These are phyloP conservation scores for Microcebus tavaratra DNA, from an alignment of 2,113 vertebrate species.

Conservation along the genomic window DNA sequence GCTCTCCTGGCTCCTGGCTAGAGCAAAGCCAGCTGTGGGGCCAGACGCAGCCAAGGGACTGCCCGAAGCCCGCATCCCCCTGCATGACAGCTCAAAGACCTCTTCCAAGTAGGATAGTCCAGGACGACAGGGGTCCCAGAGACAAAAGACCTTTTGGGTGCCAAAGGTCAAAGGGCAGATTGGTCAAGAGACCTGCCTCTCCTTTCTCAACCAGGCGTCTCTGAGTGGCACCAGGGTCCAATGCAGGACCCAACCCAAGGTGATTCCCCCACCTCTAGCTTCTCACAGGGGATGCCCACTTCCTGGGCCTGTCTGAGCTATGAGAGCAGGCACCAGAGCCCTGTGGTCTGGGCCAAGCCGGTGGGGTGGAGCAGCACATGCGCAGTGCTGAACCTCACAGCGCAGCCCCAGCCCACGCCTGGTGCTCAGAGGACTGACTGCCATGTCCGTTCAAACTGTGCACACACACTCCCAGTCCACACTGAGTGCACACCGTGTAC, in stretches of 20 bases:
- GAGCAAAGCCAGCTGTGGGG: not conserved
- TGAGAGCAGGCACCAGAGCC: not conserved
- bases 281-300: not conserved
- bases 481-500: rapidly evolving
- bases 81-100: not conserved
- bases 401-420: not conserved
- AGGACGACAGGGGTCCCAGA: not conserved
- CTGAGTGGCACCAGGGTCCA: not conserved
- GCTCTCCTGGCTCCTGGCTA: not conserved
- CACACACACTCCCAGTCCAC: not conserved
- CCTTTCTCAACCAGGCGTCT: not conserved
- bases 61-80: not conserved
- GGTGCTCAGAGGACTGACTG: not conserved
- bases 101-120: not conserved
- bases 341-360: not conserved
- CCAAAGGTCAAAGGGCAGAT: not conserved
- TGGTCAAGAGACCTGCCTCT: not conserved
- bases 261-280: not conserved
- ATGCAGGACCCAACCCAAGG: rapidly evolving
- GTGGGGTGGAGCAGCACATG: rapidly evolving
- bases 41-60: not conserved
- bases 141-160: not conserved
- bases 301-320: not conserved
- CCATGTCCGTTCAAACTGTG: rapidly evolving
- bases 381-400: not conserved